Conservation (phyloP, 2,888 invertebrate genomes). For the Tachina grossa region DNA sequence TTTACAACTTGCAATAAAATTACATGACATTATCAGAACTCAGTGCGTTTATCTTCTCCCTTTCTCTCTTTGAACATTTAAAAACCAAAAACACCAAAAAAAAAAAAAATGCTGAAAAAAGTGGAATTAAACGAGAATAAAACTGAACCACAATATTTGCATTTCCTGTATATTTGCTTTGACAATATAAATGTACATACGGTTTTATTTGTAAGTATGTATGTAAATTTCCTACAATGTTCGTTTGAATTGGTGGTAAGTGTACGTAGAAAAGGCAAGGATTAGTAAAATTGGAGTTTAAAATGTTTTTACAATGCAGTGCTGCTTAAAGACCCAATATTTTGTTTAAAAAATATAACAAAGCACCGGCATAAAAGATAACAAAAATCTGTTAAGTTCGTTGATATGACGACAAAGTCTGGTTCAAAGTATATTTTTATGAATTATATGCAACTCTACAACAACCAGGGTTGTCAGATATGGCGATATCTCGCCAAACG, state of each 20-base stretch:
- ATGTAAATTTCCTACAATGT: constrained; percentile 61
- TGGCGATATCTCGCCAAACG: no score
- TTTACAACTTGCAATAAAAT: constrained; percentile 44
- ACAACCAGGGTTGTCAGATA: no score
- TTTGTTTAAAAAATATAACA: no score
- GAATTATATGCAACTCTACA: no score
- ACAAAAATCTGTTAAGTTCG: no score
- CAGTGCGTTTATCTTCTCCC: not conserved
- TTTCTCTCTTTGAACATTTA: not conserved
- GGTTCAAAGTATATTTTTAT: no score
- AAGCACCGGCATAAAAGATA: no score
- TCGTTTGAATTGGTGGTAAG: constrained; percentile 11
- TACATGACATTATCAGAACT: constrained; percentile 47
- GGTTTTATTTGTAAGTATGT: constrained; percentile 36
- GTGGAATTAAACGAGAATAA: constrained; percentile 36
- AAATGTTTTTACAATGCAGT: no score
- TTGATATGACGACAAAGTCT: no score
- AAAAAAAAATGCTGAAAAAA: constrained; percentile 25
- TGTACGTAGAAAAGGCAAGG: not conserved
- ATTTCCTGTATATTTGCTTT: constrained; percentile 45
- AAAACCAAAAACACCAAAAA: constrained; percentile 15
- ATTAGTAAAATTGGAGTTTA: not conserved
- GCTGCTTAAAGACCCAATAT: no score
- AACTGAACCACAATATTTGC: constrained; percentile 58
- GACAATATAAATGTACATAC: constrained; percentile 28